These are phyloP conservation scores for Eupelmus urozonus DNA, from an alignment of 2,888 invertebrate genomes.

Conservation along the genomic window DNA sequence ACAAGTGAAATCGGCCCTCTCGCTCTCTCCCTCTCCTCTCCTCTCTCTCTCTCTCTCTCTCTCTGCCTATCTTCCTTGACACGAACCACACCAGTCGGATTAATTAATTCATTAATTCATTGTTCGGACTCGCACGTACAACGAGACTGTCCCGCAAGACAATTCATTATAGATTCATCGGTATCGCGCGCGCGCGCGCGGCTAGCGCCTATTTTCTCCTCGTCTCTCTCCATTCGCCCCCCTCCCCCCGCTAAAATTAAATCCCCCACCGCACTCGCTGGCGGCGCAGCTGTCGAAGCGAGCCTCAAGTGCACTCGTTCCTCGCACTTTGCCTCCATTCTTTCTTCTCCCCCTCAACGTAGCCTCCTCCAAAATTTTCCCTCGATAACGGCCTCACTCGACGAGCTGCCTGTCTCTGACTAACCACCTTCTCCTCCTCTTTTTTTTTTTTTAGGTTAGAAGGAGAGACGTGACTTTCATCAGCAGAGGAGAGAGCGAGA, in stretches of 20 bases:
- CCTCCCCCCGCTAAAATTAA: background rate
- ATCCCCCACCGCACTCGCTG: background rate
- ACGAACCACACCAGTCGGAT: conserved; percentile 16
- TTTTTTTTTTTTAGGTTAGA: conserved; percentile 13
- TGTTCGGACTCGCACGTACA: conserved; percentile 32
- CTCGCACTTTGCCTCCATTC: too few species aligned
- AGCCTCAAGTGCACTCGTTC: conserved; percentile 33
- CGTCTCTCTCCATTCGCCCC: background rate
- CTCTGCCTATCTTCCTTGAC: conserved; percentile 48
- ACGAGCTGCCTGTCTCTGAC: too few species aligned
- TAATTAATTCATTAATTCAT: conserved; percentile 58
- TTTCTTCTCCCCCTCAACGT: background rate
- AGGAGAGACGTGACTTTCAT: background rate
- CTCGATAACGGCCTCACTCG: conserved; percentile 31
- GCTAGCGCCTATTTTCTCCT: background rate
- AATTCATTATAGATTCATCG: conserved; percentile 58
- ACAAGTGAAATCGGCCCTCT: conserved; percentile 47
- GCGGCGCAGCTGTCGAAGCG: background rate
- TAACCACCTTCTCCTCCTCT: background rate
- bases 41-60: background rate
- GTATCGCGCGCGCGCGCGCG: too few species aligned
- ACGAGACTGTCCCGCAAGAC: conserved; percentile 36
- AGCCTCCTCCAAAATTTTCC: conserved; percentile 11
- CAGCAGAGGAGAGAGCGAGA: background rate
- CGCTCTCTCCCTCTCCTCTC: background rate